These are phyloP conservation scores for Melitaea athalia DNA, from an alignment of 2,888 invertebrate genomes.

Conservation along the genomic window DNA sequence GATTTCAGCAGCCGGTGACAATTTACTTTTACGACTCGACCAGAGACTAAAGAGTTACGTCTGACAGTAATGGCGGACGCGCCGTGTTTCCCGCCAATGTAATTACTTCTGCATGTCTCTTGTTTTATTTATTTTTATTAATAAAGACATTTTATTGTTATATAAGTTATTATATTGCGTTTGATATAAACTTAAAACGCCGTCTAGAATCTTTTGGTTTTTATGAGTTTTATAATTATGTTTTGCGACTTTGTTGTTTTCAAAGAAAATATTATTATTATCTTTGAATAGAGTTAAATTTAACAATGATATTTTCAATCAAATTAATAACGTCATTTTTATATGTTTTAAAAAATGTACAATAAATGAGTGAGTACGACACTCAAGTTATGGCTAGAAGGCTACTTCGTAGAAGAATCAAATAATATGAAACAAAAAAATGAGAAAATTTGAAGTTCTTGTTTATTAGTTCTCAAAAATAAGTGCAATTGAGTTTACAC, in stretches of 20 bases:
- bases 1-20: conserved; percentile 77
- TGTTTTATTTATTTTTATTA: conserved; percentile 17
- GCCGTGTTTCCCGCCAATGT: conserved; percentile 65
- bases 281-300: background rate
- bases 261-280: background rate
- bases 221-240: background rate
- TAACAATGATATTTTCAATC: too few relatives aligned
- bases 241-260: background rate
- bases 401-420: too few relatives aligned
- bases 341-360: too few relatives aligned
- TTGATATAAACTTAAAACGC: background rate
- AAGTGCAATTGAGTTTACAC: too few relatives aligned
- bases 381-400: too few relatives aligned
- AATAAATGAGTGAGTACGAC: too few relatives aligned
- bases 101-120: conserved; percentile 38
- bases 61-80: conserved; percentile 78
- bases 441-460: too few relatives aligned
- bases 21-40: conserved; percentile 78
- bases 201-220: background rate
- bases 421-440: too few relatives aligned
- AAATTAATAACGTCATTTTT: too few relatives aligned
- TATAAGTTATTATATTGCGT: conserved; percentile 9
- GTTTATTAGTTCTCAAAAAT: too few relatives aligned
- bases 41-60: conserved; percentile 78
- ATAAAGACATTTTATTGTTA: conserved; percentile 15